Conservation (phyloP, 1,140 invertebrate genomes). For the Ceratina japonica region DNA sequence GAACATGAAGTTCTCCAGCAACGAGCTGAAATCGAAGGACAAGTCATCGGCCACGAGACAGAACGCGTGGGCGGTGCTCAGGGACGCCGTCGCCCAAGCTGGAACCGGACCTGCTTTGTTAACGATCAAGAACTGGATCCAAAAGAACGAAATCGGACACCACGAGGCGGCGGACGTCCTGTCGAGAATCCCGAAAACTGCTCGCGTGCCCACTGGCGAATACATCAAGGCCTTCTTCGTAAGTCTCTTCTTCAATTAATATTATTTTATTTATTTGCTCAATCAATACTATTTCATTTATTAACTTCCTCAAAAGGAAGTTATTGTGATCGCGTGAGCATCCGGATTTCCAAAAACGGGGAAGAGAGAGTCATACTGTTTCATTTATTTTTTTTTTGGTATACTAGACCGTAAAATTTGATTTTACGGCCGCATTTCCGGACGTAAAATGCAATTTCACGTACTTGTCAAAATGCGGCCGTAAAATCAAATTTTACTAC, state of each 20-base stretch:
- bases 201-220: constrained; percentile 82
- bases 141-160: constrained; percentile 78
- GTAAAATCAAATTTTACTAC: no score
- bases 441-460: no score
- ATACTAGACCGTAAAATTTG: no score
- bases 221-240: constrained; percentile 82
- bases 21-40: constrained; percentile 76
- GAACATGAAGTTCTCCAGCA: constrained; percentile 19
- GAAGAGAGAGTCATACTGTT: no score
- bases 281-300: no score
- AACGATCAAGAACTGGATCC: constrained; percentile 82
- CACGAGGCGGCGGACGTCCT: constrained; percentile 81
- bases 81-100: constrained; percentile 82
- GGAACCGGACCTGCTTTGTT: constrained; percentile 84
- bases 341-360: no score
- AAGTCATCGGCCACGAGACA: constrained; percentile 62
- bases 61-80: constrained; percentile 80
- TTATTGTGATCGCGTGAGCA: no score
- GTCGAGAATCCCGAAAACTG: constrained; percentile 76
- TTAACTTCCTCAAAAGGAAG: no score
- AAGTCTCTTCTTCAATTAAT: constrained; percentile 71
- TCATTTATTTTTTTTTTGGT: no score
- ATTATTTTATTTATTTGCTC: background rate
- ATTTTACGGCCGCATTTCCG: no score
- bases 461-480: no score